Evolutionary conservation across 2,888 invertebrate species (phyloP), one percentile per base, ranked within the genome.

Genomic region (Cantharis nigra): DNA sequence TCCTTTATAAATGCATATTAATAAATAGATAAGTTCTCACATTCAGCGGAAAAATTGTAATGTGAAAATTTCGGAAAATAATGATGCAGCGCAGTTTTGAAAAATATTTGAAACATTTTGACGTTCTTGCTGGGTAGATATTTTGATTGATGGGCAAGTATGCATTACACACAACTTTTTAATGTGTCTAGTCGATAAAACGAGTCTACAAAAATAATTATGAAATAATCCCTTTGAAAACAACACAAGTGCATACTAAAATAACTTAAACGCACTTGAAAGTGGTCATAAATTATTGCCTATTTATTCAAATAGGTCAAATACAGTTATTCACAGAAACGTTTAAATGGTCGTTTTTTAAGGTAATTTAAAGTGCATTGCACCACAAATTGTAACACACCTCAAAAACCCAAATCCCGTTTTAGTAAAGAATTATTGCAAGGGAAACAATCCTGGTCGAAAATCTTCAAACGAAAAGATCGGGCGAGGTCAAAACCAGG

Each of bases 281-380:
- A 81, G 82, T 82, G 78, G 28, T 78, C 79, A 84, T 87, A 87
- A 87, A 86, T 86, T 83, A 84, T 82, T 83, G 83, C 84, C 85
- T 85, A 85, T 85, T 82, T 85, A 85, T 83, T 82, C 85, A 85
- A 86, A 85, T 86, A 85, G 86, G 85, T 84, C 85, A 83, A 81
- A 84, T 84, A 85, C 86, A 83, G 86, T 86, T 86, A 87, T 85
- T 87, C 86, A 82, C 80, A 82, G 83, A 80, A 82, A 83, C 80
- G 75, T 81, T 77, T 80, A 80, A 80, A 81, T 77, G 75, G 74
- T 77, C 64, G 76, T 78, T 84, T 83, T 84, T 83, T 82, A 75
- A 80, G 81, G 84, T 82, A 85, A 86, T 87, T 86, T 83, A 85
- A 83, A 86, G 86, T 86, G 83, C 86, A 85, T 84, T 85, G 86